Percentiles rank a stretch among this genome's conserved stretches.
Conservation (phyloP, 2,888 invertebrate species). For the Cheiracanthium punctorium region DNA sequence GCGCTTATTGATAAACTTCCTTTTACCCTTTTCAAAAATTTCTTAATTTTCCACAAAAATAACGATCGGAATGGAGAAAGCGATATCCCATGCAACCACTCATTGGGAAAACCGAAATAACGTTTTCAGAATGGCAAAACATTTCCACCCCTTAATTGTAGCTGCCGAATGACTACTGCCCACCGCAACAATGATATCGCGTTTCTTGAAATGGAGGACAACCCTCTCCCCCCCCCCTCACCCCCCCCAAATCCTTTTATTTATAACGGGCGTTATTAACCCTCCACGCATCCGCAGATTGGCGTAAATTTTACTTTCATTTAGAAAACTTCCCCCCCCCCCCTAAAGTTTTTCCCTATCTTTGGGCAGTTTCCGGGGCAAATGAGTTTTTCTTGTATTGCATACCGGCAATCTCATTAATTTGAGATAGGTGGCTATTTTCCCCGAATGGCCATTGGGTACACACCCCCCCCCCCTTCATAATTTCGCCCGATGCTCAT, state of each 20-base stretch:
- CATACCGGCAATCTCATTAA: constrained; percentile 24
- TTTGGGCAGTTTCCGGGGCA: not conserved
- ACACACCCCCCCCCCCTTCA: too few relatives aligned
- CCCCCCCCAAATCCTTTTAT: not conserved
- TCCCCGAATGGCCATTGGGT: constrained; percentile 36
- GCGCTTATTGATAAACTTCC: constrained; percentile 66
- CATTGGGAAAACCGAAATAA: constrained; percentile 37
- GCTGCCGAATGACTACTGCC: constrained; percentile 14
- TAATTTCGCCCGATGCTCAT: constrained; percentile 49
- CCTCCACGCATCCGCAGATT: not conserved
- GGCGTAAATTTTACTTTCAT: constrained; percentile 6
- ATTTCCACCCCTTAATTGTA: constrained; percentile 38
- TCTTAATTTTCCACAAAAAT: constrained; percentile 29
- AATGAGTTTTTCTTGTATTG: constrained; percentile 28
- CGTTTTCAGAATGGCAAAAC: constrained; percentile 18
- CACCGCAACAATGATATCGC: not conserved
- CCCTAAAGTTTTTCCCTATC: not conserved
- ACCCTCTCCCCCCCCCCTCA: not conserved
- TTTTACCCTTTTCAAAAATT: constrained; percentile 34
- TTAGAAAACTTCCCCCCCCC: constrained; percentile 8
- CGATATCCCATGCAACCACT: too few relatives aligned
- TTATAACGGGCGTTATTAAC: not conserved
- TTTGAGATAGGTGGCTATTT: constrained; percentile 18
- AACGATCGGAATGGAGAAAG: constrained; percentile 26
- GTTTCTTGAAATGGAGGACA: constrained; percentile 39